Percentiles rank a stretch among this genome's conserved stretches.
Conservation (phyloP, 2,888 invertebrate species). For the Monochamus alternatus region DNA sequence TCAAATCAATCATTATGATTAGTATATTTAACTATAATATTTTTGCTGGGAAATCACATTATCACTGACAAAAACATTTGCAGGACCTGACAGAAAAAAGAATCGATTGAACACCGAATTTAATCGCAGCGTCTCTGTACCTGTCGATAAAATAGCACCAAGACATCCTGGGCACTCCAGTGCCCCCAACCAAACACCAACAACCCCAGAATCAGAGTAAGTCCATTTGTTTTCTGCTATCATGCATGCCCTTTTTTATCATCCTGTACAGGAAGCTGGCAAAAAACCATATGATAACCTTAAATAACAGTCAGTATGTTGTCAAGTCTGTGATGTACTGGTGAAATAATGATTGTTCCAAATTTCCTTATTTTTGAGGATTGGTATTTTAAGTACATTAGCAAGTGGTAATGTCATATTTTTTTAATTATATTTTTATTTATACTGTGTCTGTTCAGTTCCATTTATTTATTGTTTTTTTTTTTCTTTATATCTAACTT, state of each 20-base stretch:
- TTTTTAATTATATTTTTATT: constrained; percentile 19
- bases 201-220: constrained; percentile 82
- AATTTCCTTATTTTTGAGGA: constrained; percentile 62
- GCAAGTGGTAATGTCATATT: constrained; percentile 44
- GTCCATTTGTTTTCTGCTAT: constrained; percentile 60
- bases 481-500: constrained; percentile 17
- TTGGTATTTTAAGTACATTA: constrained; percentile 63
- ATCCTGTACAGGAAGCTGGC: constrained; percentile 34
- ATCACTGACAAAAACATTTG: constrained; percentile 36
- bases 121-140: constrained; percentile 90
- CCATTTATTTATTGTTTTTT: constrained; percentile 15
- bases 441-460: constrained; percentile 15
- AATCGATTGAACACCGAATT: constrained; percentile 81
- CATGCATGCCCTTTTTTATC: constrained; percentile 19
- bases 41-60: too few species aligned
- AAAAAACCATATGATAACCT: constrained; percentile 33
- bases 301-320: constrained; percentile 32
- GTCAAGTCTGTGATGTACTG: constrained; percentile 39
- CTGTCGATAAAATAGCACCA: constrained; percentile 80
- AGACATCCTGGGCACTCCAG: constrained; percentile 72
- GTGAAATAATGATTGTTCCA: constrained; percentile 58
- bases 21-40: too few species aligned
- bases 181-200: constrained; percentile 76
- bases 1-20: too few species aligned
- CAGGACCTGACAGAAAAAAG: constrained; percentile 80